Evolutionary conservation across 2,888 invertebrate genomes (phyloP).

Genomic region (Melolontha melolontha): DNA sequence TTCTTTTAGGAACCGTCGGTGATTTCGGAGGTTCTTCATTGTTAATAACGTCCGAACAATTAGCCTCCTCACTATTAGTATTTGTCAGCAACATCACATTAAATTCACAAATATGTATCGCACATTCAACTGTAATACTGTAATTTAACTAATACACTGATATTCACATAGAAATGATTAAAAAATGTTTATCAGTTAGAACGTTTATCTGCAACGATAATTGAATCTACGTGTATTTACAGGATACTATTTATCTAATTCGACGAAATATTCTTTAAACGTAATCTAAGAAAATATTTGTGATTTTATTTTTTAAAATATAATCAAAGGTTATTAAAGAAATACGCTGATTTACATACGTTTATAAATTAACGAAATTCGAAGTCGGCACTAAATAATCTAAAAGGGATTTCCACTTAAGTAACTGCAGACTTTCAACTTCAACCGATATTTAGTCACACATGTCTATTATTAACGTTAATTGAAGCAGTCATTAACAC

Average conservation of each 20-base stretch:
- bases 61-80: conserved; percentile 22
- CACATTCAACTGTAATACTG: conserved; percentile 11
- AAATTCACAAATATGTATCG: neutral
- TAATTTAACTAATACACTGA: conserved; percentile 7
- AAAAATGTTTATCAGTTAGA: conserved; percentile 11
- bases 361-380: neutral
- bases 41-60: conserved; percentile 9
- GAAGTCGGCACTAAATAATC: neutral
- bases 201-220: conserved; percentile 24
- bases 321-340: too few species aligned
- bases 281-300: neutral
- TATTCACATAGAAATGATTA: conserved; percentile 13
- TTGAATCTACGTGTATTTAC: conserved; percentile 15
- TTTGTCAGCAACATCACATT: conserved; percentile 24
- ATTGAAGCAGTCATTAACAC: conserved; percentile 19
- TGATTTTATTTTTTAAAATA: too few species aligned
- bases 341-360: too few species aligned
- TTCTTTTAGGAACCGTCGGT: conserved; percentile 56
- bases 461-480: conserved; percentile 6
- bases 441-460: conserved; percentile 1
- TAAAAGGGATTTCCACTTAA: conserved; percentile 9
- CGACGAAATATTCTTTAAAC: conserved; percentile 4
- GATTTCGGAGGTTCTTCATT: conserved; percentile 69
- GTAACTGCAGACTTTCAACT: neutral
- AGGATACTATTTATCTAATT: conserved; percentile 28